Evolutionary conservation across 2,888 invertebrate genomes (phyloP).

Genomic region (Yponomeuta cagnagella): DNA sequence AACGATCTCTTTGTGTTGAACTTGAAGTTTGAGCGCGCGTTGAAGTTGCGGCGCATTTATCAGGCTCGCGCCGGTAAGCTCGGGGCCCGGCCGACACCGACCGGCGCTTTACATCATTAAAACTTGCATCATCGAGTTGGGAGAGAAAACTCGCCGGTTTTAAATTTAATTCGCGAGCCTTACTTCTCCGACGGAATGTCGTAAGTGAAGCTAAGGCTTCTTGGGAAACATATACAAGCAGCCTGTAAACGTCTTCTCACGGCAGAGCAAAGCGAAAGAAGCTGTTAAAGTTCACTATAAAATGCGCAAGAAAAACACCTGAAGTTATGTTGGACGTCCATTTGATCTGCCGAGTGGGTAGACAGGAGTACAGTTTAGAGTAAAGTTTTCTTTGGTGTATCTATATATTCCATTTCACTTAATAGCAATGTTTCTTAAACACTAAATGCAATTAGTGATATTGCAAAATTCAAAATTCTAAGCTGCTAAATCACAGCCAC

Average conservation of each 20-base stretch:
- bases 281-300: too few relatives aligned
- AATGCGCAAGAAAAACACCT: too few relatives aligned
- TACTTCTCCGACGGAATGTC: neutral
- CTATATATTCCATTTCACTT: neutral
- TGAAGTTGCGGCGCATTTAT: neutral
- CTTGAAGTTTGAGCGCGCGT: neutral
- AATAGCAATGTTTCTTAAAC: too few relatives aligned
- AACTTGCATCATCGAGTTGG: neutral
- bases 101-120: neutral
- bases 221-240: too few relatives aligned
- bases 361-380: neutral
- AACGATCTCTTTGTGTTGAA: neutral
- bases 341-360: neutral
- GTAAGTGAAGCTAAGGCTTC: too few relatives aligned
- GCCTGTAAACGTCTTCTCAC: too few relatives aligned
- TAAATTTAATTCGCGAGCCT: neutral
- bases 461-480: too few relatives aligned
- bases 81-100: neutral
- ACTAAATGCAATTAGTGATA: too few relatives aligned
- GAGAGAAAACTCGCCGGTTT: neutral
- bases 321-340: too few relatives aligned
- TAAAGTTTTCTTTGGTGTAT: too few relatives aligned
- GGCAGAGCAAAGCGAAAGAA: too few relatives aligned
- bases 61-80: neutral
- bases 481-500: too few relatives aligned